These are phyloP conservation scores for Glomeris maerens DNA, from an alignment of 1,140 invertebrate species.

Conservation along the genomic window DNA sequence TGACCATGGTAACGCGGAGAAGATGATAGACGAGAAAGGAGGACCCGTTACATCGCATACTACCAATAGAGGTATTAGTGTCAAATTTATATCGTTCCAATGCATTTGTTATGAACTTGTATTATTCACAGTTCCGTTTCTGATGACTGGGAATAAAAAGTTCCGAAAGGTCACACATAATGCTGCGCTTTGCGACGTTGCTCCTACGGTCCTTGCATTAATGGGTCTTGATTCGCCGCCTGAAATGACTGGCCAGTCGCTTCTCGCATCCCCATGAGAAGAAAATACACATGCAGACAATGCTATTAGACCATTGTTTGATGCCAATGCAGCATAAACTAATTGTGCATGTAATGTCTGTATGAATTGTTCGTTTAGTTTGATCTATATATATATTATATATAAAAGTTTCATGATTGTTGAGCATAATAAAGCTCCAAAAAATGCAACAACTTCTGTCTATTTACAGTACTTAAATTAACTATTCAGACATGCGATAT, in stretches of 20 bases:
- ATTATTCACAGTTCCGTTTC: slow-evolving; percentile 8
- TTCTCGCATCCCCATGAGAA: slow-evolving; percentile 18
- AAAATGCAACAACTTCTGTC: too few relatives aligned
- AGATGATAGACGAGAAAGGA: slow-evolving; percentile 33
- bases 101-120: slow-evolving; percentile 2
- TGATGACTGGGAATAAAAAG: slow-evolving; percentile 17
- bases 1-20: slow-evolving; percentile 37
- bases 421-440: too few relatives aligned
- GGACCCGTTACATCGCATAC: slow-evolving; percentile 36
- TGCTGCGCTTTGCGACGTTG: slow-evolving; percentile 34
- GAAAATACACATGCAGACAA: too few relatives aligned
- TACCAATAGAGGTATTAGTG: slow-evolving; percentile 24
- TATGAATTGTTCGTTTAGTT: too few relatives aligned
- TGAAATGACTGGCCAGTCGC: slow-evolving; percentile 33
- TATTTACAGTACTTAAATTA: too few relatives aligned
- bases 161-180: slow-evolving; percentile 20
- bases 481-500: too few relatives aligned
- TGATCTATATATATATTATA: too few relatives aligned
- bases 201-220: slow-evolving; percentile 32
- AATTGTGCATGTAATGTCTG: too few relatives aligned
- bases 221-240: slow-evolving; percentile 29
- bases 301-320: too few relatives aligned
- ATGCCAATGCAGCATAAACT: too few relatives aligned
- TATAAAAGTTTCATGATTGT: too few relatives aligned
- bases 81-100: slow-evolving; percentile 12